Evolutionary conservation across 2,797 vertebrate species (phyloP).

Genomic region (Varecia variegata): DNA sequence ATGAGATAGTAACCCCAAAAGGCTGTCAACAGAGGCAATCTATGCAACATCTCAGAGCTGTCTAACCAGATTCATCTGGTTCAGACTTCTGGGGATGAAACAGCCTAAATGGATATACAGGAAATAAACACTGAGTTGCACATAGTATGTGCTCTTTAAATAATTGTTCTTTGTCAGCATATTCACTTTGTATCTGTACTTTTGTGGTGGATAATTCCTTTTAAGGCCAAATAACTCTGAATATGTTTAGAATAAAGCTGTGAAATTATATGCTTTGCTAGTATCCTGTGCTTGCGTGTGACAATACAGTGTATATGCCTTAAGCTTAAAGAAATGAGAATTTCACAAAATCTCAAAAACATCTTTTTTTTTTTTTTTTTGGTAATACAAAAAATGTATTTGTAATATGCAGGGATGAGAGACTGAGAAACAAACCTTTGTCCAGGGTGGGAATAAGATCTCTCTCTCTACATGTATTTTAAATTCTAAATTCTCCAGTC

Average conservation of each 20-base stretch:
- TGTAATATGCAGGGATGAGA: not conserved
- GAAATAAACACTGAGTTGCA: not conserved
- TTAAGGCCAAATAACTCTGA: not conserved
- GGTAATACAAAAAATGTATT: not conserved
- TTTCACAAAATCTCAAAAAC: conserved; percentile 8
- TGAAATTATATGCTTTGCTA: not conserved
- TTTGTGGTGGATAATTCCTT: not conserved
- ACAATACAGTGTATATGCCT: not conserved
- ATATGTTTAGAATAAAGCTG: not conserved
- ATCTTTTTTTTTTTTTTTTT: not conserved
- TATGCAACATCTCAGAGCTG: no score
- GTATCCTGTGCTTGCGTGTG: not conserved
- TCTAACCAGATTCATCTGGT: not conserved
- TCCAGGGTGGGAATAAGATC: not conserved
- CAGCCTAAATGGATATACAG: not conserved
- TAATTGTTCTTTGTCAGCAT: not conserved
- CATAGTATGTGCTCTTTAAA: not conserved
- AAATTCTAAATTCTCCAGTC: not conserved
- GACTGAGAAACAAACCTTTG: not conserved
- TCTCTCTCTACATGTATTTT: not conserved
- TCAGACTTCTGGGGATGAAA: not conserved
- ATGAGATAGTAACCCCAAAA: not conserved
- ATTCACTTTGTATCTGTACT: not conserved
- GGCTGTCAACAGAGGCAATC: not conserved
- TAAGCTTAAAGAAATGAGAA: not conserved